A percentile compares a stretch with the other conserved stretches of the same genome.
Conservation (phyloP, 2,888 invertebrate genomes). For the Cataglyphis livida region DNA sequence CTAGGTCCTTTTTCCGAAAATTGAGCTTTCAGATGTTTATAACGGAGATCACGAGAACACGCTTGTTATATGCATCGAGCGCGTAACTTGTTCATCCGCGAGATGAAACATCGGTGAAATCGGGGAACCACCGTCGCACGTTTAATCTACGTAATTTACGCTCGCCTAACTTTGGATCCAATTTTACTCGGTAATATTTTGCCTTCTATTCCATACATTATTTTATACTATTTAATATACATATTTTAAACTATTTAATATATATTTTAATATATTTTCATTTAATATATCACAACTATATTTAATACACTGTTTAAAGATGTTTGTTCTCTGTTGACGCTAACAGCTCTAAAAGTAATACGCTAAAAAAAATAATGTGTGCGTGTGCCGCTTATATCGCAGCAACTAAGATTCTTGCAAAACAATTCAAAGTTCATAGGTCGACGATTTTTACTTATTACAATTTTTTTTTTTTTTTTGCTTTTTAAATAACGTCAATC, state of each 20-base stretch:
- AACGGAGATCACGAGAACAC: conserved; percentile 9
- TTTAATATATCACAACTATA: too few species aligned
- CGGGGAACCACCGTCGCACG: conserved; percentile 15
- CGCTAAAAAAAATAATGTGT: neutral
- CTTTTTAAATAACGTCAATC: conserved; percentile 3
- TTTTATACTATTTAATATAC: neutral
- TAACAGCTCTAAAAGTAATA: conserved; percentile 1
- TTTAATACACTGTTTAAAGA: neutral
- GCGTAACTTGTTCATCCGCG: conserved; percentile 34
- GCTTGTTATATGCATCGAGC: conserved; percentile 21
- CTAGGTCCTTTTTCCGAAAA: conserved; percentile 43
- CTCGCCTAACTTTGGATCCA: conserved; percentile 39
- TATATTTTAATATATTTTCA: too few species aligned
- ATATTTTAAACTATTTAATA: too few species aligned
- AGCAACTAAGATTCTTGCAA: neutral
- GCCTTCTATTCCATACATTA: neutral
- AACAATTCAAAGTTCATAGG: neutral
- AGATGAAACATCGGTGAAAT: conserved; percentile 20
- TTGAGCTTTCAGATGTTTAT: conserved; percentile 38
- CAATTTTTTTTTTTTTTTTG: neutral
- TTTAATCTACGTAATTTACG: conserved; percentile 43
- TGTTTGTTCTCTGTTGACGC: neutral
- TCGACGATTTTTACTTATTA: too few species aligned
- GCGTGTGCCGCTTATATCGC: neutral
- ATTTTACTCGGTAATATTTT: conserved; percentile 34